A percentile compares a stretch with the other conserved stretches of the same genome.
Conservation (phyloP, 2,797 vertebrate species). For the Sebastes nivosus region DNA sequence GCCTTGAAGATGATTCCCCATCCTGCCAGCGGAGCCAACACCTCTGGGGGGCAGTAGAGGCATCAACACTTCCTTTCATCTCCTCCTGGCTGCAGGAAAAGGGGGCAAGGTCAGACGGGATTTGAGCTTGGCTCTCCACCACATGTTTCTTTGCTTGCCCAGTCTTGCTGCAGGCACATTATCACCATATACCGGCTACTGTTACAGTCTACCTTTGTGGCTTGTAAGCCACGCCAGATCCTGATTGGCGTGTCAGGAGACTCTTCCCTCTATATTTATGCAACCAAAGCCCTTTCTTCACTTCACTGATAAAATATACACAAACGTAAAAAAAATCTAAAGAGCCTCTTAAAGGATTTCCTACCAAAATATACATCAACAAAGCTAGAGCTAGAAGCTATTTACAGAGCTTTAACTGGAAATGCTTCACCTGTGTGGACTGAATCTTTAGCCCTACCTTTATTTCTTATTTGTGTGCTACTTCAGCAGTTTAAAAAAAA, state of each 20-base stretch:
- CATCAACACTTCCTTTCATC: slow-evolving; percentile 71
- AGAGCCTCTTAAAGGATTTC: slow-evolving; percentile 51
- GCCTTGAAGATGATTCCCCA: slow-evolving; percentile 57
- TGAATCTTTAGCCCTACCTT: background rate
- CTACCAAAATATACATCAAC: slow-evolving; percentile 39
- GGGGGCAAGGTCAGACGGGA: slow-evolving; percentile 77
- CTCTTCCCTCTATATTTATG: slow-evolving; percentile 37
- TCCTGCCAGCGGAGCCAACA: slow-evolving; percentile 55
- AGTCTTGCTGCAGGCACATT: slow-evolving; percentile 75
- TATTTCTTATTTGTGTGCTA: slow-evolving; percentile 10
- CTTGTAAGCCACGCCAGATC: slow-evolving; percentile 44
- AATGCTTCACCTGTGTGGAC: slow-evolving; percentile 31
- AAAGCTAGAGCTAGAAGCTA: slow-evolving; percentile 16
- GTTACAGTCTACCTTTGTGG: slow-evolving; percentile 70
- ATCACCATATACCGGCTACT: slow-evolving; percentile 72
- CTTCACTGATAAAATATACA: slow-evolving; percentile 41
- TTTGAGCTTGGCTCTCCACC: slow-evolving; percentile 77
- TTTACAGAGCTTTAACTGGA: slow-evolving; percentile 39
- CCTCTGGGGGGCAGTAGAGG: slow-evolving; percentile 78
- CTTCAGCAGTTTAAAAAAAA: background rate
- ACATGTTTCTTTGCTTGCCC: slow-evolving; percentile 73
- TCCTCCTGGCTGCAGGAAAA: slow-evolving; percentile 63
- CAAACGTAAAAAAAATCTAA: slow-evolving; percentile 48
- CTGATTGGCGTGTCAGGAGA: slow-evolving; percentile 56
- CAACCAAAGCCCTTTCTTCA: slow-evolving; percentile 41